phyloP scores from a whole-genome alignment of 1,140 invertebrate genomes.

The Saxidomus purpurata region DNA sequence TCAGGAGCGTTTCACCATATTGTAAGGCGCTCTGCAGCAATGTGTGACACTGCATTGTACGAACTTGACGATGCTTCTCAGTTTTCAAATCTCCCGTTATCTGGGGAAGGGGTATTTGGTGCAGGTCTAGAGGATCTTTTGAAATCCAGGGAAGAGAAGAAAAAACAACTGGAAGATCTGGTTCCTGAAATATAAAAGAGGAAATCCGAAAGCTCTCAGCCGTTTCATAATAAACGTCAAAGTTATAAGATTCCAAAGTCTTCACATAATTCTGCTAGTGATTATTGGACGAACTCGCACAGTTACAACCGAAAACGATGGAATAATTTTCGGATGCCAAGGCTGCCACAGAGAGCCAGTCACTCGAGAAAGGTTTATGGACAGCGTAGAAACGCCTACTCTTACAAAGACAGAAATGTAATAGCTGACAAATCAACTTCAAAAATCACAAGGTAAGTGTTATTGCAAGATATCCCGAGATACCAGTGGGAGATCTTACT shows the following conservation, averaged over 20 bases:
- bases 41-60: slow-evolving; percentile 20
- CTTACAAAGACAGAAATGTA: too few species aligned
- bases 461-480: slow-evolving; percentile 8
- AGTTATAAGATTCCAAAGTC: too few species aligned
- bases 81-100: slow-evolving; percentile 24
- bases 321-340: too few species aligned
- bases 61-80: not conserved
- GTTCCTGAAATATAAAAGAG: slow-evolving; percentile 28
- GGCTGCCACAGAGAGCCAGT: too few species aligned
- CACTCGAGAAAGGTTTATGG: too few species aligned
- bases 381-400: too few species aligned
- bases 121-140: slow-evolving; percentile 26
- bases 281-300: too few species aligned
- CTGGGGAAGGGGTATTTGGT: slow-evolving; percentile 27
- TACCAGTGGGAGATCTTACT: slow-evolving; percentile 56
- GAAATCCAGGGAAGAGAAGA: slow-evolving; percentile 39
- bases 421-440: not conserved
- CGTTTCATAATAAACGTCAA: not conserved
- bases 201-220: not conserved
- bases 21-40: slow-evolving; percentile 6
- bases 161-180: slow-evolving; percentile 35
- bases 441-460: slow-evolving; percentile 7
- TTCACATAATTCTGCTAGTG: too few species aligned
- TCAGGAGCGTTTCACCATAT: slow-evolving; percentile 22
- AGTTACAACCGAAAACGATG: too few species aligned